Percentiles rank a stretch among this genome's conserved stretches.
Conservation (phyloP, 2,113 vertebrate species). For the Rhinopomastus cyanomelas region DNA sequence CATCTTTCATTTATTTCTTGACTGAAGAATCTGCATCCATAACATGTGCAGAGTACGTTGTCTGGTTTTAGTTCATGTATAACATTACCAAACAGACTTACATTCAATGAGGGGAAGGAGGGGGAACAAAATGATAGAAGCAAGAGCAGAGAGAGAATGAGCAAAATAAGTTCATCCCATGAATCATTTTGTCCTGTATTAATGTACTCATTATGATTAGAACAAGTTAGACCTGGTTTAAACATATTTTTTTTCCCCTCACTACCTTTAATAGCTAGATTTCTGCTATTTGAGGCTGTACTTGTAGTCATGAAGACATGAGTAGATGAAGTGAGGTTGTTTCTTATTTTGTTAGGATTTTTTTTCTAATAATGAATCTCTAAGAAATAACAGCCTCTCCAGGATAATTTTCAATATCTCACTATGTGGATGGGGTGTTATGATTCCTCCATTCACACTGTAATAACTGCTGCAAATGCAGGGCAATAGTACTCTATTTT, state of each 20-base stretch:
- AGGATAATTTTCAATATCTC: background rate
- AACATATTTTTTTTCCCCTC: background rate
- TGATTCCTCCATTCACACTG: background rate
- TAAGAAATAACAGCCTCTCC: background rate
- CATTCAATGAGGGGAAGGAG: background rate
- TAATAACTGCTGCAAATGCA: slow-evolving; percentile 24
- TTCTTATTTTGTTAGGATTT: background rate
- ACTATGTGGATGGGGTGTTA: background rate
- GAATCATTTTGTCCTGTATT: background rate
- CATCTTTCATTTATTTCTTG: background rate
- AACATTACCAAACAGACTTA: background rate
- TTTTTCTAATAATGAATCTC: background rate
- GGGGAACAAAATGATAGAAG: background rate
- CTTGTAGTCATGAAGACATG: background rate
- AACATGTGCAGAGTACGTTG: background rate
- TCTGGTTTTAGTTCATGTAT: background rate
- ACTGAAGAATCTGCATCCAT: background rate
- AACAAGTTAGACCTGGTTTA: background rate
- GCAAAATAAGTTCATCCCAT: background rate
- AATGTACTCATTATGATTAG: background rate
- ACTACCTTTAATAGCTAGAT: background rate
- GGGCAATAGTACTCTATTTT: background rate
- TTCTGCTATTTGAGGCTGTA: background rate
- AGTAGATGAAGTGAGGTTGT: background rate
- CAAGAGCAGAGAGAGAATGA: background rate